Evolutionary conservation across 1,140 invertebrate species (phyloP), one percentile per base, ranked within the genome.

Genomic region (Lasioglossum baleicum): DNA sequence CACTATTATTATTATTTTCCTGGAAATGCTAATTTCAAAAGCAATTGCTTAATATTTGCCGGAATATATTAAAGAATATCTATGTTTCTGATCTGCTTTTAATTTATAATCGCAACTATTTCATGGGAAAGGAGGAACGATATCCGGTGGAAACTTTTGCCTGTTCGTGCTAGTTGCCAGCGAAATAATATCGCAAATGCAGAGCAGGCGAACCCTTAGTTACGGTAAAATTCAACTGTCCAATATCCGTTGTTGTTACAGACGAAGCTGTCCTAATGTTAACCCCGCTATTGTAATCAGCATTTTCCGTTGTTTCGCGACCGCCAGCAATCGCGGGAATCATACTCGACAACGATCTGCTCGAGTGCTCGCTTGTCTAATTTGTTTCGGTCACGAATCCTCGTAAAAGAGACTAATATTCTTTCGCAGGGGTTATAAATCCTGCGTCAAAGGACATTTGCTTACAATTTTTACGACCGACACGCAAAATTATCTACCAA

Each of bases 351-450:
- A 31, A 67, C 51, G 15, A 51, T n/a, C 60, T 60, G 22, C 56
- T 60, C 66, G 66, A 70, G 75, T 15, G 20, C 20, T 58, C 0
- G 67, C 56, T 63, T 17, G 66, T 48, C 56, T 77, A 77, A 77
- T 77, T 77, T 63, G 40, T 63, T 63, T 63, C 42, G 67, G 75
- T 77, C 75, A 70, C 75, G 75, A 77, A 44, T 42, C 42, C 13
- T 26, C 67, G 75, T 70, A 70, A 77, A 77, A 35, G 42, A 70
- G 60, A 48, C 67, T 63, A 63, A 70, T 77, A 63, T 40, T 61
- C 56, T 61, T 51, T 0, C 3, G 56, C 1, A 22, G 42, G 22
- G 31, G 26, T 77, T 61, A 40, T 77, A 77, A 77, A 77, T 70
- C 75, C n/a, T 17, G 8, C 53, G 58, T 7, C 26, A 22, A 40